Evolutionary conservation across 2,797 vertebrate species (phyloP).

Genomic region (Enoplosus armatus): DNA sequence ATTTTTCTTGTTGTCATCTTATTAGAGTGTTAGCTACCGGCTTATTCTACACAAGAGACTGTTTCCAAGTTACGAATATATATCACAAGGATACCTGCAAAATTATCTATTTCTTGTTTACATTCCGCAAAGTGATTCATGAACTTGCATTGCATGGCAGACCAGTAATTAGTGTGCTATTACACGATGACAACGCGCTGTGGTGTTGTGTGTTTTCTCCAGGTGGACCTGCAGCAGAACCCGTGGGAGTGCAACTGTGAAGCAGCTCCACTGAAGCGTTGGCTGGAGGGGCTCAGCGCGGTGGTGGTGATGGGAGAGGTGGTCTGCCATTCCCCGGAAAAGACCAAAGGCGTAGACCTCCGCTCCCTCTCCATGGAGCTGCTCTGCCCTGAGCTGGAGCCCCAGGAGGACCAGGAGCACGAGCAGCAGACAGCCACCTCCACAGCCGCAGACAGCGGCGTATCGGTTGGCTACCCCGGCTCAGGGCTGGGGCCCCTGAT

Average conservation of each 20-base stretch:
- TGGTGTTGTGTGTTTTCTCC: constrained; percentile 84
- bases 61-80: constrained; percentile 32
- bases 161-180: constrained; percentile 54
- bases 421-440: constrained; percentile 69
- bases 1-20: constrained; percentile 68
- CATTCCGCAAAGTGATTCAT: constrained; percentile 50
- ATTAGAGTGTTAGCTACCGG: constrained; percentile 34
- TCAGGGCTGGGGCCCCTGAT: constrained; percentile 82
- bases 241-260: constrained; percentile 98
- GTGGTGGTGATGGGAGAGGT: constrained; percentile 96
- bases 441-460: constrained; percentile 72
- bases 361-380: constrained; percentile 91
- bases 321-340: constrained; percentile 93
- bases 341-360: constrained; percentile 88
- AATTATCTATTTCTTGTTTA: constrained; percentile 47
- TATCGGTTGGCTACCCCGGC: constrained; percentile 85
- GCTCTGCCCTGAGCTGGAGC: constrained; percentile 91
- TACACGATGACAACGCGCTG: constrained; percentile 55
- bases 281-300: constrained; percentile 94
- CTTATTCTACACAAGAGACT: constrained; percentile 42
- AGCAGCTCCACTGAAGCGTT: constrained; percentile 94
- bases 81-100: constrained; percentile 19
- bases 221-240: constrained; percentile 99
- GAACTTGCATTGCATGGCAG: constrained; percentile 42
- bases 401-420: constrained; percentile 69